These are phyloP conservation scores for Trochalopteron elliotii DNA, from an alignment of 2,113 vertebrate species.

Conservation along the genomic window DNA sequence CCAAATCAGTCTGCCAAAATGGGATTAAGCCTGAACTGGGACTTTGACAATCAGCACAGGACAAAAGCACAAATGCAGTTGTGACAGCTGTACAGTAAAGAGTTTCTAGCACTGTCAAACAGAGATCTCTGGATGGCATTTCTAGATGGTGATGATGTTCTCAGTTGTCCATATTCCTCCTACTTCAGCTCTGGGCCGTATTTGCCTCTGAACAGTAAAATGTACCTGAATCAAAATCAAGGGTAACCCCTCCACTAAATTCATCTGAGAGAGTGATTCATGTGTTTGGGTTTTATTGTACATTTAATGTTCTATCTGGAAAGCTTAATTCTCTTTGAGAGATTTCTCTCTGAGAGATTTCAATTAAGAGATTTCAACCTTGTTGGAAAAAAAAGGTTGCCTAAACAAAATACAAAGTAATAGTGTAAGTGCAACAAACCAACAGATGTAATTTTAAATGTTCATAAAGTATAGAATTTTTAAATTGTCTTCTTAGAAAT, in stretches of 20 bases:
- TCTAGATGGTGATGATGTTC: neutral
- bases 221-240: neutral
- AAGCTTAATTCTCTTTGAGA: neutral
- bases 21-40: neutral
- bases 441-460: neutral
- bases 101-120: neutral
- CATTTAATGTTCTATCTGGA: neutral
- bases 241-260: neutral
- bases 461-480: neutral
- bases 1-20: neutral
- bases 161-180: neutral
- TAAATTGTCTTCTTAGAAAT: neutral
- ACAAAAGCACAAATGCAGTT: neutral
- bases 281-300: neutral
- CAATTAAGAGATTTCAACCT: neutral
- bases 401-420: neutral
- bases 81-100: neutral
- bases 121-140: neutral
- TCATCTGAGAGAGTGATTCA: neutral
- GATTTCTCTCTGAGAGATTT: no score
- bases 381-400: neutral
- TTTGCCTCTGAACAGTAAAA: neutral
- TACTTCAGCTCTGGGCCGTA: neutral
- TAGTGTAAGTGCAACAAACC: neutral
- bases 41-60: neutral